Base-by-base conservation (phyloP, 2,113 vertebrate species). In the Mobula birostris region DNA sequence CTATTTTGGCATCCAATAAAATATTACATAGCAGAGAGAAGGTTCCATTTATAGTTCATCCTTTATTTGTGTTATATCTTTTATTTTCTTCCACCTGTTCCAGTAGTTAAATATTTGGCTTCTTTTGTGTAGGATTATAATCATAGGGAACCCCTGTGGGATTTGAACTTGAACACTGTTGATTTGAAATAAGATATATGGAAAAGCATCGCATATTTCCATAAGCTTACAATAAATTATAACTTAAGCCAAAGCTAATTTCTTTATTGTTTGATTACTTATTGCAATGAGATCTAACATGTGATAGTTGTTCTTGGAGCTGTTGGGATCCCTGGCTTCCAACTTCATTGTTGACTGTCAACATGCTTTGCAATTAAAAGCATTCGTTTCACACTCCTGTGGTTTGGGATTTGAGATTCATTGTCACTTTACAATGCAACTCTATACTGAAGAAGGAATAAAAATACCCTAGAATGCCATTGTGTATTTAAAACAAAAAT, bases 401-500 rank as follows among this genome's bases (percentile, higher is more conserved):
- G 40, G 32, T 56, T 93, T 48, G 6, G n/a, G 61, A 11, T 91
- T 70, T 21, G 63, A 56, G 24, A 74, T 21, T 48, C 36, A 56
- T 29, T 74, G 36, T 14, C 68, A 56, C 36, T 1, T 93, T 74
- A 56, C 61, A 32, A 36, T 93, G 40, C 19, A 11, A 32, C n/a
- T 36, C 66, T 93, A 32, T 56, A 48, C 68, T 74, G 91, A 9
- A 72, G 68, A 40, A 58, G 88, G 68, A 74, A 24, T 93, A 93
- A 93, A 93, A 76, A 76, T 74, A 93, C 14, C n/a, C 29, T 19
- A 7, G 61, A 90, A 68, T 66, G 61, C 58, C 61, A 66, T 90
- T 90, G 61, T 17, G n/a, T 66, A 90, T 36, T 90, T 90, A 7
- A 90, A 66, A 90, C 72, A 68, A 8, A 66, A 90, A 90, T 93